Conservation (phyloP, 2,797 vertebrate species). For the Rhinogobio ventralis region DNA sequence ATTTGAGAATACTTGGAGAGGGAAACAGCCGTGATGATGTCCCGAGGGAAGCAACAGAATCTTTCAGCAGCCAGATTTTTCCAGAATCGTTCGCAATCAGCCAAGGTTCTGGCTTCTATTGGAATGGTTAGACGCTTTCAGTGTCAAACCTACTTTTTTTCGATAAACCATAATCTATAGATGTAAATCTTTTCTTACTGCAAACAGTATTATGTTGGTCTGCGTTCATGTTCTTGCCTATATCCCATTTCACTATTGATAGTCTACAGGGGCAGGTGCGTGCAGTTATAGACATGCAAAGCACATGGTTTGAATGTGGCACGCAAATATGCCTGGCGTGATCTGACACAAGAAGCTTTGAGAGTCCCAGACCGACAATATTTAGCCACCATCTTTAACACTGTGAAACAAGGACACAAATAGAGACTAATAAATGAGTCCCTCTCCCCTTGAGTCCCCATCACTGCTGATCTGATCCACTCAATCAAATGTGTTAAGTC, state of each 20-base stretch:
- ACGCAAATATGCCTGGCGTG: constrained; percentile 60
- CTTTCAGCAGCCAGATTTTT: constrained; percentile 21
- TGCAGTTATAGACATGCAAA: constrained; percentile 61
- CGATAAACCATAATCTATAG: neutral
- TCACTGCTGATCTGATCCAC: constrained; percentile 75
- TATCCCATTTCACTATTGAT: neutral
- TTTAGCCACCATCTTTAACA: constrained; percentile 42
- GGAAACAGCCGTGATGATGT: constrained; percentile 11
- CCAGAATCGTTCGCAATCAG: constrained; percentile 19
- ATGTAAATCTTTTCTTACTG: constrained; percentile 22
- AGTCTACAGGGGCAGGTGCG: constrained; percentile 41
- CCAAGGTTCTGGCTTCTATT: neutral
- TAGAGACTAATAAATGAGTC: constrained; percentile 64
- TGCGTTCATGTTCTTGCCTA: neutral
- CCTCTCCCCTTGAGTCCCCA: constrained; percentile 65
- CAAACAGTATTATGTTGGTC: neutral
- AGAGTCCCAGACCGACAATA: constrained; percentile 34
- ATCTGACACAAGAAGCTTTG: constrained; percentile 64
- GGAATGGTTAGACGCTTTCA: neutral
- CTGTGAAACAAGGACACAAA: constrained; percentile 56
- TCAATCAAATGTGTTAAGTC: constrained; percentile 83
- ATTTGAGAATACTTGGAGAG: constrained; percentile 44
- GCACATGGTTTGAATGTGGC: constrained; percentile 63
- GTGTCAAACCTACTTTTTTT: neutral
- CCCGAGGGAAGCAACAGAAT: constrained; percentile 14